A percentile compares a stretch with the other conserved stretches of the same genome.
Evolutionary conservation across 2,797 vertebrate species (phyloP).

Genomic region (Distichodus sexfasciatus): DNA sequence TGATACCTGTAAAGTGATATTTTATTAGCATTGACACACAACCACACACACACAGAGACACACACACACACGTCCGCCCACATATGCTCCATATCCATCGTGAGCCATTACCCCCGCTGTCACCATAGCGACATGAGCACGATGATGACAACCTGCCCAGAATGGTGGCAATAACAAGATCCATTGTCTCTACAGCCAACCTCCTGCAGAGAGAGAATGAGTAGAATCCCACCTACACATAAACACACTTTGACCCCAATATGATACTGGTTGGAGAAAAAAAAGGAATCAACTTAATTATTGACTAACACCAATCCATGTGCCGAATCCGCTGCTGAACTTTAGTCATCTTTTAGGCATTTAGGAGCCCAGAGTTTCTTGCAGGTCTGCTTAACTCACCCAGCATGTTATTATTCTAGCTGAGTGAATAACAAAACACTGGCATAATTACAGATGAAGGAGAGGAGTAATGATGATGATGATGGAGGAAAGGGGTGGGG

Average conservation of each 20-base stretch:
- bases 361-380: not conserved
- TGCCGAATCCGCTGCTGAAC: constrained; percentile 2
- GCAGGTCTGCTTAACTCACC: constrained; percentile 1
- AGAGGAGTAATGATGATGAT: constrained; percentile 5
- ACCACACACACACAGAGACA: not conserved
- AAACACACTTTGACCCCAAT: constrained; percentile 7
- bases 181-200: constrained; percentile 30
- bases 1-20: not conserved
- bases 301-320: not conserved
- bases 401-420: constrained; percentile 27
- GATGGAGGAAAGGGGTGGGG: too few relatives aligned
- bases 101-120: constrained; percentile 40
- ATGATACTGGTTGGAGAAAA: not conserved
- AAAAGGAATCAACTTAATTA: not conserved
- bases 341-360: constrained; percentile 16
- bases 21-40: not conserved
- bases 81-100: constrained; percentile 15
- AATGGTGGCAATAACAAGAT: constrained; percentile 31
- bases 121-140: constrained; percentile 36
- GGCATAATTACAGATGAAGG: constrained; percentile 33
- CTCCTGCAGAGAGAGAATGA: constrained; percentile 30
- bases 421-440: constrained; percentile 24
- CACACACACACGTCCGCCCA: constrained; percentile 30
- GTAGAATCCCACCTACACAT: constrained; percentile 22
- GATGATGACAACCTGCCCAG: constrained; percentile 27